These are phyloP conservation scores for Drosophila villosipedis DNA, from an alignment of 2,888 invertebrate species.

Conservation along the genomic window DNA sequence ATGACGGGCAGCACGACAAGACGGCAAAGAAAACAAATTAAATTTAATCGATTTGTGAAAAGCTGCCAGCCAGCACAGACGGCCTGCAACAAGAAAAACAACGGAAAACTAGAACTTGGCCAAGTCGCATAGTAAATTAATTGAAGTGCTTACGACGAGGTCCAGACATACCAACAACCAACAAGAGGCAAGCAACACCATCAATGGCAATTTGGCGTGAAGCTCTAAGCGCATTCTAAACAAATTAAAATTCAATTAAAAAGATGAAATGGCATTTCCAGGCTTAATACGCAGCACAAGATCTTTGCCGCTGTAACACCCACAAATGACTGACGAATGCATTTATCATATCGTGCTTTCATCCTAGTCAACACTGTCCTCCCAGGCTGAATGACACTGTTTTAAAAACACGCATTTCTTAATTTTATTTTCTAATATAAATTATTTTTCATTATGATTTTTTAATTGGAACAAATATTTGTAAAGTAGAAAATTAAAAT, in stretches of 20 bases:
- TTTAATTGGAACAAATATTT: not conserved
- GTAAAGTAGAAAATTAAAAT: not conserved
- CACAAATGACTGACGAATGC: conserved; percentile 14
- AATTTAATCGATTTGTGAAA: conserved; percentile 81
- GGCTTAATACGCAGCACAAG: conserved; percentile 54
- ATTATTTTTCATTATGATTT: no score
- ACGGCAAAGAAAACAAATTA: conserved; percentile 77
- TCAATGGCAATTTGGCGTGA: conserved; percentile 55
- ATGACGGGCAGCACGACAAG: conserved; percentile 57
- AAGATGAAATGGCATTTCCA: conserved; percentile 83
- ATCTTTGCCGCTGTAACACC: conserved; percentile 17
- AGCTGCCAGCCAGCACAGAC: conserved; percentile 43
- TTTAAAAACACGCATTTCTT: not conserved
- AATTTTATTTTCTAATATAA: not conserved
- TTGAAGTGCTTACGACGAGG: conserved; percentile 49
- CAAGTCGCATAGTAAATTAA: conserved; percentile 57
- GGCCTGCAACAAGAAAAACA: conserved; percentile 22
- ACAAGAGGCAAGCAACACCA: conserved; percentile 7
- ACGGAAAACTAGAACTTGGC: conserved; percentile 43
- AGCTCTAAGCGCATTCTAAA: conserved; percentile 81
- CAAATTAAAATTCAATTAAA: conserved; percentile 85
- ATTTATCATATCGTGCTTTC: conserved; percentile 15
- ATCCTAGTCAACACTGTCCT: conserved; percentile 21
- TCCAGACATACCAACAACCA: conserved; percentile 25
- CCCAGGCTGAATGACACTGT: not conserved